A percentile compares a stretch with the other conserved stretches of the same genome.
Evolutionary conservation across 2,888 invertebrate species (phyloP).

Genomic region (Amphipyra berbera): DNA sequence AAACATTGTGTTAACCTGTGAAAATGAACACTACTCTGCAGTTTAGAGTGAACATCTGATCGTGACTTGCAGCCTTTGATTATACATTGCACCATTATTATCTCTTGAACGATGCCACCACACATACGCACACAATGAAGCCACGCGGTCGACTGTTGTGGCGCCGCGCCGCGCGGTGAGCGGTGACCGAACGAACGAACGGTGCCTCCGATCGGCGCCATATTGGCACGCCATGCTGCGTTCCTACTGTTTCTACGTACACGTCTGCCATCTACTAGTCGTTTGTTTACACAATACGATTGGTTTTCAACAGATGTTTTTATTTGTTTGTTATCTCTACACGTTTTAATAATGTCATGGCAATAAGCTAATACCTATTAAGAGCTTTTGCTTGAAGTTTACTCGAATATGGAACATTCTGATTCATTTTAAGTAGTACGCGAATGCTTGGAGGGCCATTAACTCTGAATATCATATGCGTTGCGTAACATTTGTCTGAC

Average conservation of each 20-base stretch:
- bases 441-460: too few species aligned
- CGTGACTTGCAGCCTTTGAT: slow-evolving; percentile 21
- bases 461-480: too few species aligned
- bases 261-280: slow-evolving; percentile 17
- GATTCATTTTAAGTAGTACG: too few species aligned
- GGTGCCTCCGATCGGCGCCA: slow-evolving; percentile 3
- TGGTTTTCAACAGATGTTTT: too few species aligned
- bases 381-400: too few species aligned
- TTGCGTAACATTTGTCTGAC: too few species aligned
- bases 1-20: slow-evolving; percentile 17
- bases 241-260: neutral
- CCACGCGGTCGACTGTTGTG: slow-evolving; percentile 13
- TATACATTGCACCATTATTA: slow-evolving; percentile 33
- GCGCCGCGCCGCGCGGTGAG: slow-evolving; percentile 4
- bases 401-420: too few species aligned
- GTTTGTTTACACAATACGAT: too few species aligned
- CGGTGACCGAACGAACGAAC: slow-evolving; percentile 4
- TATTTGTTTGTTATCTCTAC: too few species aligned
- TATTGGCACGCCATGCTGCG: slow-evolving; percentile 21
- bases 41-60: slow-evolving; percentile 11
- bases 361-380: too few species aligned
- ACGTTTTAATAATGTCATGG: too few species aligned
- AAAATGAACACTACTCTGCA: slow-evolving; percentile 5
- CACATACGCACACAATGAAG: slow-evolving; percentile 10
- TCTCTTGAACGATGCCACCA: neutral